Base-by-base conservation (phyloP, 2,888 invertebrate genomes). In the Tolmerus cingulatus region DNA sequence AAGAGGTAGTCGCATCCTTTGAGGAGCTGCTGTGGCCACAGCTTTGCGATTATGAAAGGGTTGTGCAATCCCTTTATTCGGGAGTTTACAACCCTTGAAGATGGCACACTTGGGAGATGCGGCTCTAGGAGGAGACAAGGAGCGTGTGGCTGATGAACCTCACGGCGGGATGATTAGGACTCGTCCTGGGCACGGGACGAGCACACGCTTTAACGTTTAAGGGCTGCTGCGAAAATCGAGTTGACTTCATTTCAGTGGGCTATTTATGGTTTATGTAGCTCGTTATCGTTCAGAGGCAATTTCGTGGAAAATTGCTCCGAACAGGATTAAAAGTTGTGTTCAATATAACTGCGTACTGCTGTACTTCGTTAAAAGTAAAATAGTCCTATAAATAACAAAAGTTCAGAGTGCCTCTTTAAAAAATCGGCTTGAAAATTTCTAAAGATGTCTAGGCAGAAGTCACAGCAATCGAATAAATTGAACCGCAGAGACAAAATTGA, bases 151-250 rank as follows among this genome's bases (percentile, higher is more conserved):
- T 19, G 86, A 77, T 76, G 87, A 87, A 81, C 84, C 79, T 82
- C 79, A 76, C n/a, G n/a, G 82, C 14, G 51, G 87, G 88, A 87
- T 88, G 81, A 87, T 86, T 40, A 78, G 5, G 37, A 87, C 46
- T 81, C 74, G 74, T 43, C 27, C 77, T 79, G 55, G 84, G 23
- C 89, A 87, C 88, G 81, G 43, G 89, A 87, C 87, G 82, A 85
- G 89, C 89, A 89, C 89, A 89, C 89, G 88, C 88, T 88, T 74
- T 19, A 23, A 19, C 66, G 66, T 66, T 66, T 66, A 81, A 55
- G 81, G 34, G 79, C 7, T 51, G 5, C n/a, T 51, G 51, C 23
- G 23, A 27, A 27, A 19, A 8, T 2, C 27, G 66, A 66, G 23
- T 66, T 66, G 66, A 66, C 66, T 66, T 27, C 66, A 66, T 9